Evolutionary conservation across 2,888 invertebrate species (phyloP).

Genomic region (Antitype chi): DNA sequence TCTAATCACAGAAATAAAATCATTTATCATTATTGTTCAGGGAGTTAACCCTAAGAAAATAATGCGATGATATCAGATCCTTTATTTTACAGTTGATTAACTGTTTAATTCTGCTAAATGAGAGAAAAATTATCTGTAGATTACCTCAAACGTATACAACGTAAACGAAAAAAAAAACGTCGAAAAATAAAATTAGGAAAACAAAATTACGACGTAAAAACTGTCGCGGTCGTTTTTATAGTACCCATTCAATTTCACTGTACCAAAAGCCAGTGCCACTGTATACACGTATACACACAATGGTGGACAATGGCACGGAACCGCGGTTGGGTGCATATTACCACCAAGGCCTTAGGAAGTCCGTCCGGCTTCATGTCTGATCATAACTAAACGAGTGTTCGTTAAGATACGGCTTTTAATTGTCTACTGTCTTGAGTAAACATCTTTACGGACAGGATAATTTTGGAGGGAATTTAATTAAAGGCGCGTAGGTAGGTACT

Average conservation of each 20-base stretch:
- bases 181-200: neutral
- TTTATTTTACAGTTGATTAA: neutral
- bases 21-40: too few species aligned
- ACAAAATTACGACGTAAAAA: constrained; percentile 4
- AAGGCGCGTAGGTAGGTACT: neutral
- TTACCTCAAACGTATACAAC: neutral
- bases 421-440: constrained; percentile 44
- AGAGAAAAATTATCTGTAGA: neutral
- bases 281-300: constrained; percentile 26
- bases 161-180: neutral
- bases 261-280: constrained; percentile 43
- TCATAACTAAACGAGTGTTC: constrained; percentile 56
- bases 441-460: constrained; percentile 19
- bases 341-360: constrained; percentile 68
- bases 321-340: constrained; percentile 57
- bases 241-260: constrained; percentile 51
- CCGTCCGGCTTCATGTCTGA: constrained; percentile 65
- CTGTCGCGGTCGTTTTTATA: constrained; percentile 32
- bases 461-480: constrained; percentile 18
- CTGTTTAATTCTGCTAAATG: neutral
- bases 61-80: neutral
- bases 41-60: neutral
- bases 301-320: constrained; percentile 65
- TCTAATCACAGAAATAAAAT: too few species aligned
- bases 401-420: constrained; percentile 59